Base-by-base conservation (phyloP, 2,797 vertebrate genomes). In the Cynopterus sphinx region DNA sequence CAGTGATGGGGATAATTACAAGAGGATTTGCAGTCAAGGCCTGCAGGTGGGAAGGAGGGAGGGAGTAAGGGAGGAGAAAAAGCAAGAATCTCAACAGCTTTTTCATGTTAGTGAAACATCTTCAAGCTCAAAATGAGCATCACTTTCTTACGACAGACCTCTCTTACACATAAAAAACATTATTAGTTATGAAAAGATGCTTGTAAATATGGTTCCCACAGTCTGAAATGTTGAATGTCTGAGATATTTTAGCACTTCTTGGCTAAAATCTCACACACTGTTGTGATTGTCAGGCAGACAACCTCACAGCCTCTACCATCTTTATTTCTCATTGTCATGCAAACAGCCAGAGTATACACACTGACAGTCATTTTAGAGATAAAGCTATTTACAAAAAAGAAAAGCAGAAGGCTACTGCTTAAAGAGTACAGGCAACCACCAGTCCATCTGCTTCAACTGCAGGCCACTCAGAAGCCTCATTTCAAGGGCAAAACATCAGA, bases 1-100 rank as follows among this genome's bases (percentile, higher is more conserved):
- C 74, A 0, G 94, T 81, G 90, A 91, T 84, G 84, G 81, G 89
- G 96, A 92, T 97, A 97, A 97, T 98, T 96, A 97, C 63, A 91
- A 92, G 61, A 82, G 96, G 97, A 97, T 97, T 97, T 97, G 93
- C 85, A 61, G 81, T 53, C 59, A 73, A 84, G 92, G 77, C 91
- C 86, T 91, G 87, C 90, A 96, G 87, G 89, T 91, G 65, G 75
- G 75, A 90, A 70, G 61, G 39, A 79, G 78, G 79, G 55, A 74
- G 74, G 82, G 55, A 87, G 67, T 0, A 6, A 65, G 81, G 86
- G 53, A 79, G 70, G 57, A 90, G 67, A 31, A 92, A 88, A 70
- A 83, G 86, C 90, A 81, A 61, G 86, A 96, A 84, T 91, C 75
- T 39, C 67, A 39, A 68, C 31, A 19, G 43, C 87, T 77, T 91